Evolutionary conservation across 2,797 vertebrate genomes (phyloP), one percentile per base, ranked within the genome.

Genomic region (Acanthis flammea): DNA sequence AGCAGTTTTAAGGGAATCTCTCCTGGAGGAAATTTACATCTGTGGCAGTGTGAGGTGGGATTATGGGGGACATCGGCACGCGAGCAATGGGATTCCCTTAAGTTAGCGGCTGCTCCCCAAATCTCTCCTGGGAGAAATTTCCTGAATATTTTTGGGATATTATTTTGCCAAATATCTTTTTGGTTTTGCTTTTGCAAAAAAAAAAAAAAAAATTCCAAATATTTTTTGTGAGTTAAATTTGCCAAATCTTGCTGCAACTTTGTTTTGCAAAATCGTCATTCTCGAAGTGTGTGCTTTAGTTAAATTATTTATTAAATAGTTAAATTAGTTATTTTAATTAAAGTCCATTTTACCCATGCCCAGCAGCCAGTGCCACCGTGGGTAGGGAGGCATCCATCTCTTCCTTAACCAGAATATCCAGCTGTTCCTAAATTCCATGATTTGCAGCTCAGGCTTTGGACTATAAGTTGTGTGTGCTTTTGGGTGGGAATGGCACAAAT

Each of bases 241-340:
- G 51, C 12, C 30, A 31, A 25, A 21, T 31, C 10, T 10, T 25
- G 14, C n/a, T 22, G 25, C 4, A 5, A 37, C 37, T 42, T 73
- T 7, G 6, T 44, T 62, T 27, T 22, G 66, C 33, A 8, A 24
- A 86, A 63, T 60, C 16, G 1, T 45, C 0, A 0, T 65, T 71
- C 77, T 71, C 6, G 0, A 5, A 7, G 28, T 0, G 0, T 8
- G 12, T 11, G 24, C 58, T 72, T 81, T 10, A 41, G 19, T 30
- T 41, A 41, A 61, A 61, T 30, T 41, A 41, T 21, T 61, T 61
- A 14, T 41, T 61, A 61, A 61, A 22, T 61, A 41, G 58, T 61
- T 41, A 30, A 60, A 61, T 30, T 15, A 30, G 27, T 61, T 75
- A 3, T 78, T 92, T 84, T 31, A 5, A 1, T 61, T n/a, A 63